Evolutionary conservation across 2,113 vertebrate genomes (phyloP), one percentile per base, ranked within the genome.

Genomic region (Pycnonotus jocosus): DNA sequence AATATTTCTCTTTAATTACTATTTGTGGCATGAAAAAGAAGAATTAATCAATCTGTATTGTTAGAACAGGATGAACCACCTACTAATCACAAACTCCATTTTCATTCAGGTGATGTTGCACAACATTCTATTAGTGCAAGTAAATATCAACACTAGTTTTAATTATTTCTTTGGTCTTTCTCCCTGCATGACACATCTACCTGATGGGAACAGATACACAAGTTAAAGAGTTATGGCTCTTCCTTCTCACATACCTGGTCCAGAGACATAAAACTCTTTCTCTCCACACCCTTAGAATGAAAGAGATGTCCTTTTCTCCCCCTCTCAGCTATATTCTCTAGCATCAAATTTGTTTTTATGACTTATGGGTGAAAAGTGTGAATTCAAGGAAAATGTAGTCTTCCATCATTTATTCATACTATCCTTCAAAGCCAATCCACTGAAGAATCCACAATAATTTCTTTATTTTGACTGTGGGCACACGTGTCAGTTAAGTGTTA

Each of bases 1-100:
- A 96, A 97, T 98, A 98, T 97, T 98, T 98, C 97, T 98, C 96
- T 97, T 97, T 98, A 98, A 98, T 98, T 98, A 98, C 97, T 97
- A 92, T 95, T 97, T 97, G 96, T 95, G 85, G 62, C 69, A 81
- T 18, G 48, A 92, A 93, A 82, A 68, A 66, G 61, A 80, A 92
- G 92, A 97, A 97, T 97, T 97, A 97, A 98, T 97, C 96, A 97
- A 95, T 97, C 88, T 73, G 61, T 88, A 93, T 96, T 97, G 94
- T 97, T 96, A 97, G 56, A 28, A 10, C 80, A 94, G 92, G 92
- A 96, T 65, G 91, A 97, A 95, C 92, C 93, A 93, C 96, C 96
- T 97, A 92, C 95, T 97, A 97, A 98, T 97, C 96, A 97, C 94
- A 97, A 95, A 86, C 58, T 53, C 33, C 25, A 65, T 94, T 97